Base-by-base conservation (phyloP, 2,113 vertebrate species). In the Silurus asotus region DNA sequence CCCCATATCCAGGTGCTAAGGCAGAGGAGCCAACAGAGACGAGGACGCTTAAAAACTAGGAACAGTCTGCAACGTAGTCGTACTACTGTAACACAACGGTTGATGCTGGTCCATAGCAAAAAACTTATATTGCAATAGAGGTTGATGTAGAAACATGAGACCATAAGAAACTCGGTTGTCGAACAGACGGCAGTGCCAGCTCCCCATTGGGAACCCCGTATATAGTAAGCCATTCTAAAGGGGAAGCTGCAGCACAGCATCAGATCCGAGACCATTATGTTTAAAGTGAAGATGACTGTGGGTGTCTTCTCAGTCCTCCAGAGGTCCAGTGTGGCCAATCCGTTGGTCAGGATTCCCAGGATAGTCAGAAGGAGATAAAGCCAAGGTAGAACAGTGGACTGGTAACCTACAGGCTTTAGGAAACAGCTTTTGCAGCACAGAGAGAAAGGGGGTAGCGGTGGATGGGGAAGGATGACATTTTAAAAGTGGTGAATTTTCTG, bases 41-140 rank as follows among this genome's bases (percentile, higher is more conserved):
- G 17, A 8, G 86, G 49, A 0, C 1, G 67, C 62, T 83, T 87
- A 59, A 87, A 88, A 17, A 83, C 14, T 23, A 20, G n/a, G 49
- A 89, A 53, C 0, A 88, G 23, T 0, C 15, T 13, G 6, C 61
- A 53, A 20, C 14, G 13, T 4, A 84, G 88, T 67, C 80, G 67
- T 11, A 88, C 81, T 59, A 87, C 88, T 10, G 85, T 87, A 19
- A 58, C 64, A 6, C 86, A 89, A 56, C 87, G 83, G 69, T 86
- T 89, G 75, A 91, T 86, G 83, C 89, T 87, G 28, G 59, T 87
- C 86, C 86, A 89, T 72, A 90, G 70, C 19, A 91, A 70, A 6
- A 90, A 90, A 37, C 70, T 69, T 82, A 89, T 88, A 51, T 90
- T 90, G 20, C 84, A 90, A 14, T 87, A 88, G 59, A 90, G 59